Conservation (phyloP, 2,888 invertebrate genomes). For the Entomobrya proxima region DNA sequence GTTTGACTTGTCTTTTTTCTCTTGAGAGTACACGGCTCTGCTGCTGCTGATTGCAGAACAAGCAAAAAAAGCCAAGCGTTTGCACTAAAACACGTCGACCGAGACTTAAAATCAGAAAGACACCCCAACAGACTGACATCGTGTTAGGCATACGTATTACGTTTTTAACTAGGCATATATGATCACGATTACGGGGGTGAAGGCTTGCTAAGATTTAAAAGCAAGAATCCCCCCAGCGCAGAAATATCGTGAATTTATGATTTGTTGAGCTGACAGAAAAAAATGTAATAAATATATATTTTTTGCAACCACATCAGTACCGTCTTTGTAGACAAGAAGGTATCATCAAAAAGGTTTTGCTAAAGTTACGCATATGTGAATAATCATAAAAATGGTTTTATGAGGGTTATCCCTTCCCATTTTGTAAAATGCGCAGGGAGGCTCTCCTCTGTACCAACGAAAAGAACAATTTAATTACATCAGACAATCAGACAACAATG, state of each 20-base stretch:
- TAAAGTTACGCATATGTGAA: neutral
- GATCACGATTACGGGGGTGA: neutral
- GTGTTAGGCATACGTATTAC: neutral
- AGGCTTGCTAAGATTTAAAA: neutral
- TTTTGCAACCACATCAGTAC: neutral
- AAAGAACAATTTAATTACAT: conserved; percentile 52
- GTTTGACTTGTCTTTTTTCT: too few species aligned
- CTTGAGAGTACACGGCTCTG: too few species aligned
- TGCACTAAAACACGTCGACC: neutral
- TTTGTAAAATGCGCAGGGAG: neutral
- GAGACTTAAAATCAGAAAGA: conserved; percentile 27
- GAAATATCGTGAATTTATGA: conserved; percentile 26
- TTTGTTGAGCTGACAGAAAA: neutral
- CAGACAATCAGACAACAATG: conserved; percentile 28
- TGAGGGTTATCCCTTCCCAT: neutral
- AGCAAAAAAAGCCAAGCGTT: neutral
- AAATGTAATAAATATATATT: conserved; percentile 16
- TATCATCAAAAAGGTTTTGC: neutral
- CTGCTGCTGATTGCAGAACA: neutral
- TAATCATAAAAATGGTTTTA: neutral
- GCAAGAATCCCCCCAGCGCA: neutral
- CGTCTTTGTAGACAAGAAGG: neutral
- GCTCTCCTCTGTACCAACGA: neutral
- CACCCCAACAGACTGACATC: conserved; percentile 7
- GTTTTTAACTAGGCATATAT: neutral